Evolutionary conservation across 1,140 invertebrate species (phyloP).

Genomic region (Atopsyche davidsoni): DNA sequence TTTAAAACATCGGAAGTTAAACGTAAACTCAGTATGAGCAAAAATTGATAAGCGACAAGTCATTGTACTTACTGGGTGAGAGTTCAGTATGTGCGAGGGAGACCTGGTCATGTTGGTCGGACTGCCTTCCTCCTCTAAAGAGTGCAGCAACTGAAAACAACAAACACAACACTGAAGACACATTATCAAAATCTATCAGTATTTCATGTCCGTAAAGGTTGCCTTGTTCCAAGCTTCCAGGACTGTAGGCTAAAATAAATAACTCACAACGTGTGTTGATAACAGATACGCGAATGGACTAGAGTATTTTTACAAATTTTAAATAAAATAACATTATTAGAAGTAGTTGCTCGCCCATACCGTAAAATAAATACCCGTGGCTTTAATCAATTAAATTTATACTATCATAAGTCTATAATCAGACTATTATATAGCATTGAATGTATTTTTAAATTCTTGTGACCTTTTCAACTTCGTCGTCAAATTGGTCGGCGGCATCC

Average conservation of each 20-base stretch:
- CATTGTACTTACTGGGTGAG: constrained; percentile 15
- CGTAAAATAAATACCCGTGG: no score
- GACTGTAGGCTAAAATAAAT: no score
- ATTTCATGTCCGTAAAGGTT: no score
- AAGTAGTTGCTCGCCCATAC: no score
- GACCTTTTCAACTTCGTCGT: constrained; percentile 71
- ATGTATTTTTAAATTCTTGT: no score
- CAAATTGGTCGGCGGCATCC: constrained; percentile 56
- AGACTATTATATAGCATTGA: no score
- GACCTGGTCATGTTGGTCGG: constrained; percentile 42
- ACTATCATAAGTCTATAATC: no score
- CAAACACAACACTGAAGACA: constrained; percentile 6
- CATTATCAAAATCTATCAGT: no score
- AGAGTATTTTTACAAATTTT: constrained; percentile 18
- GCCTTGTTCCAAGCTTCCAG: no score
- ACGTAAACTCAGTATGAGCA: background rate
- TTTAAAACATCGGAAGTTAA: no score
- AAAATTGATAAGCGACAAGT: background rate
- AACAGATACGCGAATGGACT: constrained; percentile 24
- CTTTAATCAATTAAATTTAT: no score
- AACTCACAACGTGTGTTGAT: constrained; percentile 1
- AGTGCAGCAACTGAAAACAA: constrained; percentile 52
- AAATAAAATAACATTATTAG: constrained; percentile 17
- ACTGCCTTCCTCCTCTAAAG: constrained; percentile 60
- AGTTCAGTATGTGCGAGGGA: constrained; percentile 34